Base-by-base conservation (phyloP, 2,888 invertebrate genomes). In the Microchrysa polita region DNA sequence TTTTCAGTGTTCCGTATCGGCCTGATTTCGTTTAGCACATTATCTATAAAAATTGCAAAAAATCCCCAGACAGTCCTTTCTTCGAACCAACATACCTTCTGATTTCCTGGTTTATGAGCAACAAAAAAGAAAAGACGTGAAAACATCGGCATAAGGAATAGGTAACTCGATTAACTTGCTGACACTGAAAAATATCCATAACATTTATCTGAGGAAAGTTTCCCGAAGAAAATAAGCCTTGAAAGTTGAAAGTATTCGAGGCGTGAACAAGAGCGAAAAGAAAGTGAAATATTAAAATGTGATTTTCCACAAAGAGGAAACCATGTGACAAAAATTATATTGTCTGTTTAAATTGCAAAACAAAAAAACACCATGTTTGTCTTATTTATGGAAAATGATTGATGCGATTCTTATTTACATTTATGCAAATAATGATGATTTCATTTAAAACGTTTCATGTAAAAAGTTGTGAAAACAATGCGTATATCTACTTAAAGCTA, bases 91-190 rank as follows among this genome's bases (percentile, higher is more conserved):
- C n/a, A n/a, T n/a, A n/a, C 48, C 12, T 48, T 48, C 12, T 10
- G 14, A n/a, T 48, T n/a, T 10, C 16, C 12, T n/a, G 16, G 48
- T 48, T 48, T 48, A 48, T 48, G 48, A n/a, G n/a, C n/a, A n/a
- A n/a, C n/a, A n/a, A n/a, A n/a, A n/a, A n/a, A n/a, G n/a, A 48
- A 48, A 48, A 7, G 12, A 48, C 4, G 16, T 48, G 48, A 48
- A 48, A 48, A 48, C 48, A 48, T 7, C n/a, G 48, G 5, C 48
- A 48, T n/a, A 48, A n/a, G 48, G 2, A 48, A 48, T 7, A 48
- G 48, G 48, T 48, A 48, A 48, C 16, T 48, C 48, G 48, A 48
- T 48, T 48, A 48, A 48, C 5, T 48, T n/a, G 48, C 14, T 48
- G 48, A 48, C 48, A 48, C 5, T 48, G 48, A 48, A 48, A n/a